Evolutionary conservation across 2,888 invertebrate genomes (phyloP).

Genomic region (Nebria brevicollis): DNA sequence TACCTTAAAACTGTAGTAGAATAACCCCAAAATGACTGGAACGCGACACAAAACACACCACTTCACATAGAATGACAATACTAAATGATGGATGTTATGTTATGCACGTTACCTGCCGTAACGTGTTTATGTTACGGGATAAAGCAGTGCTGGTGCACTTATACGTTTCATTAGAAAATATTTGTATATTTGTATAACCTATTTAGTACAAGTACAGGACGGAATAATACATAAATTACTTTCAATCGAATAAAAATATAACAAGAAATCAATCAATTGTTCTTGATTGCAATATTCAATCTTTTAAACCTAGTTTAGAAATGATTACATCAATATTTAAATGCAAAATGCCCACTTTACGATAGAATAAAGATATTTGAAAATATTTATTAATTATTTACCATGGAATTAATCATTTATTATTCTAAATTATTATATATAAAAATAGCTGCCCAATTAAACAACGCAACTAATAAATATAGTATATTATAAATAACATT

Average conservation of each 20-base stretch:
- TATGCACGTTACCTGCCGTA: neutral
- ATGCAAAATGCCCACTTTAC: neutral
- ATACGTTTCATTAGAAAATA: conserved; percentile 33
- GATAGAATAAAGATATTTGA: neutral
- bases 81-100: too few species aligned
- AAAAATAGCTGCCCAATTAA: too few species aligned
- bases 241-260: conserved; percentile 29
- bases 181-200: conserved; percentile 38
- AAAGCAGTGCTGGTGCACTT: too few species aligned
- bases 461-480: too few species aligned
- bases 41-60: neutral
- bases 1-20: neutral
- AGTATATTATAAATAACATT: too few species aligned
- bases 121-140: neutral
- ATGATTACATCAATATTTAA: neutral
- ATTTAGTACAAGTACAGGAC: conserved; percentile 41
- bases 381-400: too few species aligned
- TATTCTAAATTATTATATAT: too few species aligned
- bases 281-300: neutral
- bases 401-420: too few species aligned
- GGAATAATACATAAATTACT: conserved; percentile 45
- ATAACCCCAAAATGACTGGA: neutral
- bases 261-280: neutral
- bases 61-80: too few species aligned
- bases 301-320: neutral